A percentile compares a stretch with the other conserved stretches of the same genome.
phyloP scores from a whole-genome alignment of 2,888 invertebrate species.

The Cenopis cana region DNA sequence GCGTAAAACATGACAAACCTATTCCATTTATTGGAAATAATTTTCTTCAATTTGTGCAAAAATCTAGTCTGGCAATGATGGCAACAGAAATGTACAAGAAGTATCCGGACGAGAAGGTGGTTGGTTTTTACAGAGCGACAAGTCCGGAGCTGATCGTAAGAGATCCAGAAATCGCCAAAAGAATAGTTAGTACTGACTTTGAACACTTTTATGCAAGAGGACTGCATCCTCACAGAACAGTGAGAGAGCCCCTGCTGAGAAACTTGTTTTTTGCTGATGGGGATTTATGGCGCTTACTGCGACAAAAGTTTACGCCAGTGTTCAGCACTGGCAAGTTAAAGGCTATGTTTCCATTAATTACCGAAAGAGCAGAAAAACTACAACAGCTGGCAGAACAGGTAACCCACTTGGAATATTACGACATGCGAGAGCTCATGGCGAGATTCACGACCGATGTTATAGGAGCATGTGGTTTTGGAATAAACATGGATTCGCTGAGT shows the following conservation, averaged over 20 bases:
- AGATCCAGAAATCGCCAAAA: conserved; percentile 72
- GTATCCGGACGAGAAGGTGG: conserved; percentile 72
- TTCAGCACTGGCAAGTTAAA: conserved; percentile 76
- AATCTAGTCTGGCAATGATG: conserved; percentile 69
- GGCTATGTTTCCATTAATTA: conserved; percentile 76
- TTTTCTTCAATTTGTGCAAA: conserved; percentile 63
- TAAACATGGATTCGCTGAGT: conserved; percentile 69
- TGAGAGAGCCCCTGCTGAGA: conserved; percentile 69
- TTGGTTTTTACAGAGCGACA: conserved; percentile 69
- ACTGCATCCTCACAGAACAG: conserved; percentile 64
- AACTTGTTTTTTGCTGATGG: conserved; percentile 77
- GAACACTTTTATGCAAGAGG: conserved; percentile 70
- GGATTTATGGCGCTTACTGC: conserved; percentile 71
- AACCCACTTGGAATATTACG: conserved; percentile 61
- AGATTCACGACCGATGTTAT: conserved; percentile 78
- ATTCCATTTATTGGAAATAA: conserved; percentile 68
- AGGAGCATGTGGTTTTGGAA: conserved; percentile 75
- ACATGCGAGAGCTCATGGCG: conserved; percentile 75
- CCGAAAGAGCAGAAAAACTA: conserved; percentile 70
- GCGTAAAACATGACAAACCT: conserved; percentile 70
- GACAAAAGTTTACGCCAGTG: conserved; percentile 73
- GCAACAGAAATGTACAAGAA: conserved; percentile 67
- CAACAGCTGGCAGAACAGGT: conserved; percentile 66
- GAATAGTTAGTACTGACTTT: conserved; percentile 71
- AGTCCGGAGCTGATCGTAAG: conserved; percentile 69